Evolutionary conservation across 1,140 invertebrate species (phyloP).

Genomic region (Heliothis virescens): DNA sequence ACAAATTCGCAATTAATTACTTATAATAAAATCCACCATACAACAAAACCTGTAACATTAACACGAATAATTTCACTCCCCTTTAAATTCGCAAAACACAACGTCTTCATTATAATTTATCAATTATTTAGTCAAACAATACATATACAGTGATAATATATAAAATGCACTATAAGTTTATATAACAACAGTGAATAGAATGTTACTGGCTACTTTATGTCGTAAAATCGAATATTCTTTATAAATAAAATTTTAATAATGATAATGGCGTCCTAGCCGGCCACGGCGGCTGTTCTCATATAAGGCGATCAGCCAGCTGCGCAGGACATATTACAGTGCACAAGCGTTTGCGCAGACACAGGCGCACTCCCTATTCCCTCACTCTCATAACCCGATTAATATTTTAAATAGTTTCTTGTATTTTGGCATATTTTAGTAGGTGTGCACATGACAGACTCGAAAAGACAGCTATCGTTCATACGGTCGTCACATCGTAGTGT

Average conservation of each 20-base stretch:
- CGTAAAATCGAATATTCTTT: background rate
- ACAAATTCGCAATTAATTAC: no score
- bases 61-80: constrained; percentile 65
- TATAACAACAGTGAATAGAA: constrained; percentile 49
- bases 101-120: constrained; percentile 54
- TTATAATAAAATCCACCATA: background rate
- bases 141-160: constrained; percentile 47
- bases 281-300: no score
- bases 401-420: background rate
- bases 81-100: constrained; percentile 77
- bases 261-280: no score
- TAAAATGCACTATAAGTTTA: constrained; percentile 46
- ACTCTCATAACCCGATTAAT: no score
- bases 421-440: background rate
- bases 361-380: no score
- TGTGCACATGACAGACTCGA: no score
- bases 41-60: constrained; percentile 18
- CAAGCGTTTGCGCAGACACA: no score
- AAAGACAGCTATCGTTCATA: no score
- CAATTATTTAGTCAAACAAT: constrained; percentile 41
- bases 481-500: no score
- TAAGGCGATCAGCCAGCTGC: no score
- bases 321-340: no score
- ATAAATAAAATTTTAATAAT: no score
- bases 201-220: background rate